Base-by-base conservation (phyloP, 2,888 invertebrate genomes). In the Altica lythri region DNA sequence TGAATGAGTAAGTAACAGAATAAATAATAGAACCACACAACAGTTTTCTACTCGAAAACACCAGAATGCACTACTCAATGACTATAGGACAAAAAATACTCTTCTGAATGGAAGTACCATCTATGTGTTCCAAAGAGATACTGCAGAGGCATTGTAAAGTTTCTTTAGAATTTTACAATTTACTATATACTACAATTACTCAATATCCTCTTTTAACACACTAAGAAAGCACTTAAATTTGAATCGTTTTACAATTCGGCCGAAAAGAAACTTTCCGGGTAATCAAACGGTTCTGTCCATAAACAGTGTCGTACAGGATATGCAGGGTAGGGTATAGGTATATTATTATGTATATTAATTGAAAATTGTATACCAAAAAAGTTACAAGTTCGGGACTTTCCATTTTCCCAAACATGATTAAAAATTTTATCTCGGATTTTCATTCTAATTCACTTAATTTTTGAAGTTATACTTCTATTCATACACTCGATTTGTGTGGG, bases 151-250 rank as follows among this genome's bases (percentile, higher is more conserved):
- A 49, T 54, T 54, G 25, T 49, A 13, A 30, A 25, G 19, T 17
- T 37, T 37, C 48, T 54, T 49, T 43, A 14, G 12, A 48, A 48
- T 19, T 34, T 49, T 49, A 54, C 53, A 44, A 54, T 54, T 48
- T 43, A 45, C 44, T 45, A 45, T 45, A 32, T 43, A 48, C 53
- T 48, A 53, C 53, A 53, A 53, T 53, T 35, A 48, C 37, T 47
- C 48, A 43, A 53, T 53, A 48, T 48, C 48, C 53, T 46, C 32
- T 47, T 51, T 48, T 22, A 25, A 40, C 13, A 10, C 35, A 42
- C 35, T 13, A 40, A 42, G 43, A 38, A 32, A 44, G 40, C 48
- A 54, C 48, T 54, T 54, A 49, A 44, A 44, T 37, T 54, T 48
- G 43, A 47, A 54, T 48, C 37, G 35, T 43, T 32, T 48, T 54